These are phyloP conservation scores for Pitta sordida DNA, from an alignment of 2,113 vertebrate species.

Conservation along the genomic window DNA sequence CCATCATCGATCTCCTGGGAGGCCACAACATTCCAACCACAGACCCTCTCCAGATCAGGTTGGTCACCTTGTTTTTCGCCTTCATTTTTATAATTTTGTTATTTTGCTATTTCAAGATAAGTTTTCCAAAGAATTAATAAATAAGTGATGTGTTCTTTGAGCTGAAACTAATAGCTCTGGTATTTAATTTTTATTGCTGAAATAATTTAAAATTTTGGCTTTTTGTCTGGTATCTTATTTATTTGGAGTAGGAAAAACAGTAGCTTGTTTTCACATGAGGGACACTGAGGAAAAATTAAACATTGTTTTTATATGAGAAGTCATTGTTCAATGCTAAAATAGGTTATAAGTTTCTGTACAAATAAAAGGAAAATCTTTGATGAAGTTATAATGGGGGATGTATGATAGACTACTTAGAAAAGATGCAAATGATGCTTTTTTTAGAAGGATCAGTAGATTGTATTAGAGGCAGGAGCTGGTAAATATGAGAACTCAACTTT, in stretches of 20 bases:
- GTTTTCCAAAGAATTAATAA: conserved; percentile 59
- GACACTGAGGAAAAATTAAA: background rate
- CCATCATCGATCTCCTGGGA: conserved; percentile 84
- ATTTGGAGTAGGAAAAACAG: background rate
- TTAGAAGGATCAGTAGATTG: background rate
- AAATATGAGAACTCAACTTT: background rate
- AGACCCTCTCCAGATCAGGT: conserved; percentile 93
- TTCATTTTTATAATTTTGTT: background rate
- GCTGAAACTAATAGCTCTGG: conserved; percentile 56
- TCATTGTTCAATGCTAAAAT: background rate
- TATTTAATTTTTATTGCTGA: conserved; percentile 65
- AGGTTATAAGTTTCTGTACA: background rate
- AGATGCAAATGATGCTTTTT: background rate
- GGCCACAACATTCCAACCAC: conserved; percentile 88
- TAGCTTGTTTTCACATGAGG: background rate
- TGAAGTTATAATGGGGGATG: background rate
- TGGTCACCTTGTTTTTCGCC: conserved; percentile 25
- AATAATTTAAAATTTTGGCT: conserved; percentile 58
- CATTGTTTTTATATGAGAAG: background rate
- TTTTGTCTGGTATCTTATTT: conserved; percentile 43
- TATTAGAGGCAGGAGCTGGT: background rate
- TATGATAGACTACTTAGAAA: background rate
- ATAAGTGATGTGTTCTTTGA: conserved; percentile 47
- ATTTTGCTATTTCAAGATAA: conserved; percentile 48
- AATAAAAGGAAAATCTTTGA: background rate